Conservation (phyloP, 2,888 invertebrate species). For the Vesta saturnalis region DNA sequence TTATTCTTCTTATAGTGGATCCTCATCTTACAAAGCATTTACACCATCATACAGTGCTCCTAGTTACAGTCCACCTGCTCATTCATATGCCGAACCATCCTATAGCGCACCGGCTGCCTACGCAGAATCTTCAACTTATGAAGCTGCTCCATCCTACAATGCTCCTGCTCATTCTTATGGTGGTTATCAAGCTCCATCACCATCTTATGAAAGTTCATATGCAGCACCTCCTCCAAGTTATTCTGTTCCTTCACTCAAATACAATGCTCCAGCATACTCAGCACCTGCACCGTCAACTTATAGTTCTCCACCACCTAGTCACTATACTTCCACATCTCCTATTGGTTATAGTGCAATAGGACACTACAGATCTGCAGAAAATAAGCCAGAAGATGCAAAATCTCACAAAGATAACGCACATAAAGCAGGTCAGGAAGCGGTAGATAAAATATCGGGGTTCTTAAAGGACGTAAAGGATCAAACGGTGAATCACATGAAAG, state of each 20-base stretch:
- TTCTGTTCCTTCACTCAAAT: slow-evolving; percentile 40
- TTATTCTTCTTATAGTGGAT: slow-evolving; percentile 23
- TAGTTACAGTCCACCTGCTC: too few species aligned
- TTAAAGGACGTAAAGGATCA: not conserved
- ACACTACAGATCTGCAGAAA: not conserved
- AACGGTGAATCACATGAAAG: not conserved
- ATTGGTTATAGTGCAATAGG: not conserved
- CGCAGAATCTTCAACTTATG: not conserved
- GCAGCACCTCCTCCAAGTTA: slow-evolving; percentile 34
- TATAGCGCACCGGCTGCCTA: slow-evolving; percentile 9
- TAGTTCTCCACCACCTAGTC: not conserved
- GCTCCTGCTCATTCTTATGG: slow-evolving; percentile 27
- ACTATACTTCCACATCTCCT: not conserved
- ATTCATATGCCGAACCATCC: not conserved
- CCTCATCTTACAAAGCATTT: slow-evolving; percentile 12
- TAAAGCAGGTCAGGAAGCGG: not conserved
- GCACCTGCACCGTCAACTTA: not conserved
- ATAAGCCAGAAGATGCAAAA: not conserved
- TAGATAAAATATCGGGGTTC: not conserved
- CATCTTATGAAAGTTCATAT: slow-evolving; percentile 12
- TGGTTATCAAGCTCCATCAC: too few species aligned
- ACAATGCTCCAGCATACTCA: slow-evolving; percentile 43
- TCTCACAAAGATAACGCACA: not conserved
- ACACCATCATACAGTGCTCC: slow-evolving; percentile 1
- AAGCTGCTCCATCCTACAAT: slow-evolving; percentile 25